Base-by-base conservation (phyloP, 2,888 invertebrate species). In the Xanthia togata region DNA sequence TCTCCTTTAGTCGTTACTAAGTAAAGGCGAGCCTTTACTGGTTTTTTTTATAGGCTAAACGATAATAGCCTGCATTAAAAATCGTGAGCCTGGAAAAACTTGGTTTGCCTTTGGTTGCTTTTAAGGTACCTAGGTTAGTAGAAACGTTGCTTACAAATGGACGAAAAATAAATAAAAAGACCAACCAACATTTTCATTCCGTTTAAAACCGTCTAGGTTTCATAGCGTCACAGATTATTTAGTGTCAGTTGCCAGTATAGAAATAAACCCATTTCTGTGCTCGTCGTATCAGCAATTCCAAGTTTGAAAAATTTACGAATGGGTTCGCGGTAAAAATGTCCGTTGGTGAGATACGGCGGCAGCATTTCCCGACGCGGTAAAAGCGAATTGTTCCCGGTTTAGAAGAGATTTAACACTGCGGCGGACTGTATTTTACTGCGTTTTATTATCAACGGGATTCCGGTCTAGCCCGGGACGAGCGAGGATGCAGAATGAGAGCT, bases 351-450 rank as follows among this genome's bases (percentile, higher is more conserved):
- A 84, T 83, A 87, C 76, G 77, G 70, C 65, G 77, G 68, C 70
- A 84, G 83, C 80, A 85, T 85, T 85, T 82, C 69, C 65, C 77
- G 73, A 76, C 76, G 80, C 62, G 82, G 89, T 83, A 85, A 89
- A 87, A 85, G 82, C 82, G 85, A 78, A 83, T 86, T 86, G 75
- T 84, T 87, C 86, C 81, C 78, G 79, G 86, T 89, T 89, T 85
- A 83, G 78, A 88, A 85, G 82, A 88, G 89, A 91, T 91, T 89
- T 91, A 91, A 87, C 87, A 88, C 85, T 82, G 87, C 84, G 83
- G 84, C 80, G 71, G 82, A 78, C 70, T 77, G 72, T 85, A 85
- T 88, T 89, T 88, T 84, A 90, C 85, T 81, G 84, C 84, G 85
- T 88, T 90, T 90, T 89, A 90, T 90, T 87, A 87, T 88, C 82